Evolutionary conservation across 1,140 invertebrate genomes (phyloP).

Genomic region (Bicyclus anynana): DNA sequence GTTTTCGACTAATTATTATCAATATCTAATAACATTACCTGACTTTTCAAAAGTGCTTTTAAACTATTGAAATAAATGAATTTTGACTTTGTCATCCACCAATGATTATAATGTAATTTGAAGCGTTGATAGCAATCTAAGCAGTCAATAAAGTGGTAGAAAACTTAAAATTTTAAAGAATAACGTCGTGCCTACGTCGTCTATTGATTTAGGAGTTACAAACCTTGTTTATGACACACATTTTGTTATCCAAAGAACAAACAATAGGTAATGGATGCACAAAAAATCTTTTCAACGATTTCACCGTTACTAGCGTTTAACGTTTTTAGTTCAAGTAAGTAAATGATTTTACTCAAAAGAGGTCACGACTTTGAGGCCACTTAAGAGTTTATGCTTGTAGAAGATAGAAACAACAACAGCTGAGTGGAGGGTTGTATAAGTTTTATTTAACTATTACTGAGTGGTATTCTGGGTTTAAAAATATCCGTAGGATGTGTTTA

Average conservation of each 20-base stretch:
- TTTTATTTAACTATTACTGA: not conserved
- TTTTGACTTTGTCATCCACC: no score
- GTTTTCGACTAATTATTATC: no score
- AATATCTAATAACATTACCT: no score
- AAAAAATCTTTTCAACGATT: constrained; percentile 24
- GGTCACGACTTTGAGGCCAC: constrained; percentile 20
- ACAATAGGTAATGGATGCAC: constrained; percentile 13
- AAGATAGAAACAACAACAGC: constrained; percentile 11
- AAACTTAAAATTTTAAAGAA: not conserved
- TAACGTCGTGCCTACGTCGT: not conserved
- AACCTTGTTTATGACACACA: not conserved
- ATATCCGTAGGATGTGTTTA: not conserved
- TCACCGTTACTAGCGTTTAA: constrained; percentile 13
- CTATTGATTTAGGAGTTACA: not conserved
- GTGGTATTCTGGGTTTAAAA: not conserved
- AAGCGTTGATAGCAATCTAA: not conserved
- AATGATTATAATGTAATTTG: no score
- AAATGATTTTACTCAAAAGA: constrained; percentile 22
- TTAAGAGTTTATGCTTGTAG: constrained; percentile 16
- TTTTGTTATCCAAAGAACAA: constrained; percentile 5
- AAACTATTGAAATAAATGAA: no score
- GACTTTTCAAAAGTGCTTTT: no score
- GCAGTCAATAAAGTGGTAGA: not conserved
- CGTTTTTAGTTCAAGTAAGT: constrained; percentile 16
- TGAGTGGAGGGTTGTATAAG: constrained; percentile 26